These are phyloP conservation scores for Solenodon paradoxus DNA, from an alignment of 2,113 vertebrate species.

Conservation along the genomic window DNA sequence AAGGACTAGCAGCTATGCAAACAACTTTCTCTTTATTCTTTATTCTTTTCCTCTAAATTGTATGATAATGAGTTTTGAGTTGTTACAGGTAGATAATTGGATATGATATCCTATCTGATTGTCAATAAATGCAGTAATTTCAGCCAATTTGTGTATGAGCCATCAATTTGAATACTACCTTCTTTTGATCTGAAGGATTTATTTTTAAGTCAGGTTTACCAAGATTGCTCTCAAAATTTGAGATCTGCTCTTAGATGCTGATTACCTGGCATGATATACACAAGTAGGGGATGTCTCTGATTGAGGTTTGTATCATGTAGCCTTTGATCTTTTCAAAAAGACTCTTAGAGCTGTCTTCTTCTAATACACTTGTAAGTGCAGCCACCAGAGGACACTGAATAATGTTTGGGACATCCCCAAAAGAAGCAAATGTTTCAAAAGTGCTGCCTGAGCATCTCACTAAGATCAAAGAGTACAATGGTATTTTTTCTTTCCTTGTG, in stretches of 20 bases:
- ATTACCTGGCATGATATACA: not conserved
- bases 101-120: not conserved
- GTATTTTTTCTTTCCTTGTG: not conserved
- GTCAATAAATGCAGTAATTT: not conserved
- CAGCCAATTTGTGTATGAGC: not conserved
- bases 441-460: constrained; percentile 32
- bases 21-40: not conserved
- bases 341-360: constrained; percentile 35
- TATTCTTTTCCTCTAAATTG: not conserved
- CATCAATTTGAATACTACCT: not conserved
- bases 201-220: constrained; percentile 19
- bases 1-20: not conserved
- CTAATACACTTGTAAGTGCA: constrained; percentile 59
- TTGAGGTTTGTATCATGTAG: not conserved
- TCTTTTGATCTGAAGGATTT: not conserved
- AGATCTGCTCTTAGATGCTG: not conserved
- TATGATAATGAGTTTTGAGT: not conserved
- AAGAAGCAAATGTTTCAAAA: constrained; percentile 52
- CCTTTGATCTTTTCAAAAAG: constrained; percentile 32
- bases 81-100: not conserved
- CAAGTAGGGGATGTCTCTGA: not conserved
- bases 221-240: not conserved
- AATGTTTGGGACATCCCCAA: constrained; percentile 16
- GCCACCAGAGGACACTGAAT: not conserved
- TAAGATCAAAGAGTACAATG: constrained; percentile 14